These are phyloP conservation scores for Orgyia antiqua DNA, from an alignment of 2,888 invertebrate genomes.

Conservation along the genomic window DNA sequence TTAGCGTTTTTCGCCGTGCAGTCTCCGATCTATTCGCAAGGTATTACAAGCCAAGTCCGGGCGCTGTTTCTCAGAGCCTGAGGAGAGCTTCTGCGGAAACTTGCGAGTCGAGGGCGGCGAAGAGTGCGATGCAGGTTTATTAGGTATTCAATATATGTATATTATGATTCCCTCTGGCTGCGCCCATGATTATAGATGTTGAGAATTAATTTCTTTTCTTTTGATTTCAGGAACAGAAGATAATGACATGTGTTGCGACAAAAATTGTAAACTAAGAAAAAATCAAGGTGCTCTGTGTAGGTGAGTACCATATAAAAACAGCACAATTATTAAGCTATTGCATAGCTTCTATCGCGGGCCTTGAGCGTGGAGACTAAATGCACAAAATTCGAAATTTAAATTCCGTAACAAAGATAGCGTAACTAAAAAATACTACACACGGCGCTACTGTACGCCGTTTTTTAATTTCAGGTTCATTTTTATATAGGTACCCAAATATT, in stretches of 20 bases:
- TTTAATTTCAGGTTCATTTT: too few relatives aligned
- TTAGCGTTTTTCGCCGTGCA: slow-evolving; percentile 92
- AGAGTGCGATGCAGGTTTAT: slow-evolving; percentile 96
- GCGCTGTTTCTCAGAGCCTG: slow-evolving; percentile 94
- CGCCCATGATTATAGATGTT: too few relatives aligned
- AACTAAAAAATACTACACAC: too few relatives aligned
- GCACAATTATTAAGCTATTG: too few relatives aligned
- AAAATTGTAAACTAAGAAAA: slow-evolving; percentile 91
- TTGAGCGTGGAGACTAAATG: too few relatives aligned
- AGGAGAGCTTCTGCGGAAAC: slow-evolving; percentile 98
- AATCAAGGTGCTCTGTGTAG: slow-evolving; percentile 93
- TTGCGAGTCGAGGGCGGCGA: slow-evolving; percentile 96
- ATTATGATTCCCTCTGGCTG: too few relatives aligned
- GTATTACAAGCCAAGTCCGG: slow-evolving; percentile 95
- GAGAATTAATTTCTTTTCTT: too few relatives aligned
- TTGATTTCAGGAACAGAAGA: slow-evolving; percentile 87
- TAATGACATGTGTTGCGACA: slow-evolving; percentile 95
- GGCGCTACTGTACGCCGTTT: too few relatives aligned
- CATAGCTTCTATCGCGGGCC: too few relatives aligned
- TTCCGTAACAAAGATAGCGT: too few relatives aligned
- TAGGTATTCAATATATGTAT: slow-evolving; percentile 75
- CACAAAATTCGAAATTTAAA: too few relatives aligned
- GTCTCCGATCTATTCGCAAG: slow-evolving; percentile 93
- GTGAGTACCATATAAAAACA: slow-evolving; percentile 51
- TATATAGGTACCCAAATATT: too few relatives aligned